phyloP scores from a whole-genome alignment of 2,113 vertebrate species.

The Scatophagus argus region DNA sequence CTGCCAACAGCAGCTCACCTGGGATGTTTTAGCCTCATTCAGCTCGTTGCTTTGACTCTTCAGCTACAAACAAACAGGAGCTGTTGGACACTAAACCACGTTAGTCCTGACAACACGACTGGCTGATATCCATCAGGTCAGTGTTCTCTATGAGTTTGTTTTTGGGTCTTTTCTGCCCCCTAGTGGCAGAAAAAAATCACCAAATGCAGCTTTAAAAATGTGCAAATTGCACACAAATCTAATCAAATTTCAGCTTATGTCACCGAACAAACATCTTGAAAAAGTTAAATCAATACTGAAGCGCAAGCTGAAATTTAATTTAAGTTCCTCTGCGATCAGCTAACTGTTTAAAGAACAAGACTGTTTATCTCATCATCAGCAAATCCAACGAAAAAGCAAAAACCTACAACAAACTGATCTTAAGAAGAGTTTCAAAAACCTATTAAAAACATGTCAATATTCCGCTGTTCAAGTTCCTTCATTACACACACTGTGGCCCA shows the following conservation, averaged over 20 bases:
- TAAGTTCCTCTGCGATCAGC: not conserved
- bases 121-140: not conserved
- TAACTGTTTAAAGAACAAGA: not conserved
- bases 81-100: not conserved
- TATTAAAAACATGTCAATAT: not conserved
- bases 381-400: not conserved
- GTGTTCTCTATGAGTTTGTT: not conserved
- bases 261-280: not conserved
- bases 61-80: not conserved
- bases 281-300: not conserved
- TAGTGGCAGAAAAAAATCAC: conserved; percentile 24
- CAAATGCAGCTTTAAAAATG: not conserved
- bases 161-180: conserved; percentile 11
- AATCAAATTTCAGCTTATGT: not conserved
- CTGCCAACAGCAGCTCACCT: not conserved
- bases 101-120: not conserved
- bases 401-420: not conserved
- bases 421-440: not conserved
- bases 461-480: not conserved
- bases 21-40: not conserved
- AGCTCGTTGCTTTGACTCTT: not conserved
- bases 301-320: not conserved
- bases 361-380: not conserved
- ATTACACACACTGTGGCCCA: not conserved
- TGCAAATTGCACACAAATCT: not conserved